Base-by-base conservation (phyloP, 2,113 vertebrate species). In the Cyanistes caeruleus region DNA sequence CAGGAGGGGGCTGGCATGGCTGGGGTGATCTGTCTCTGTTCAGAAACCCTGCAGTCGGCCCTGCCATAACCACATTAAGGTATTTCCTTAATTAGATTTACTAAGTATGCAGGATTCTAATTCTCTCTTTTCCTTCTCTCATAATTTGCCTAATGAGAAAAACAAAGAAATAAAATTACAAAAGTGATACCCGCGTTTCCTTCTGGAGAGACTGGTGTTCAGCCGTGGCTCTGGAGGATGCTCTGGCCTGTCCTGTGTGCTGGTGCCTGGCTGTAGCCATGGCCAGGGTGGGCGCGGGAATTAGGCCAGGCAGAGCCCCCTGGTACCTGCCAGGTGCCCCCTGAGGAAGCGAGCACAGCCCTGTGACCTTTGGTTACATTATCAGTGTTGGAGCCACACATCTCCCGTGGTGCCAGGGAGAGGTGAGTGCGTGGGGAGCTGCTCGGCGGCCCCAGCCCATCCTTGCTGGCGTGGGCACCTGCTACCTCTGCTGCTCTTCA, bases 381-480 rank as follows among this genome's bases (percentile, higher is more conserved):
- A 13, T 4, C 0, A 2, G 0, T 41, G 53, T 58, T 25, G 28
- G 31, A 41, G 76, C 56, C 0, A 2, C 0, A 0, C 0, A 0
- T 15, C 25, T 51, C 13, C 60, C 0, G 1, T 1, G 21, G n/a
- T 10, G 60, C 41, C 52, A 2, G 39, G 52, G 43, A 44, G 39
- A 21, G 69, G 44, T 0, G 10, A 21, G 58, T 3, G 6, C 25
- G 2, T 6, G 31, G 14, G 15, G 31, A 19, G 55, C 52, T 62
- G 48, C 53, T 5, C 3, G 1, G 25, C 0, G 1, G 55, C 35
- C 51, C 33, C 6, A 1, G 18, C 37, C 2, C 1, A 0, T 31
- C 49, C 53, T 24, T 0, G 2, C 75, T 15, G n/a, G 0, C 1
- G 0, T 3, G 58, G 52, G 11, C 3, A 1, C 52, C 43, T 3